Evolutionary conservation across 1,140 invertebrate genomes (phyloP), one percentile per base, ranked within the genome.

Genomic region (Druon quercuslanigerum): DNA sequence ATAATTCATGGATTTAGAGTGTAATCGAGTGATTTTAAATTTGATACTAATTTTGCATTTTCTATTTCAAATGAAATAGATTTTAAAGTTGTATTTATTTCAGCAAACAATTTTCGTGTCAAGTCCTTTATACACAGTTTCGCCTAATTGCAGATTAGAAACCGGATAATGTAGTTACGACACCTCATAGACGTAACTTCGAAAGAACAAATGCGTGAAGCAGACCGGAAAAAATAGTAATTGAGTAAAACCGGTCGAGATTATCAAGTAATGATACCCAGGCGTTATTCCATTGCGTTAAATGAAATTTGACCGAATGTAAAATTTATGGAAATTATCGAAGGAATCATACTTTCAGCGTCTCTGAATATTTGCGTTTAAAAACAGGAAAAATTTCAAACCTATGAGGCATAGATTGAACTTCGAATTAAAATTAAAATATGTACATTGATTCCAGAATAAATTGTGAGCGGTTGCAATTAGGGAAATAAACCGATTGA

Each of bases 141-240:
- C 82, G 82, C 74, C 76, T 79, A 83, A 80, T 82, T 73, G 78
- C 76, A 52, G 46, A 74, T 73, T 74, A 72, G 71, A 80, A 79
- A 84, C 81, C 76, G 76, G 78, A 78, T 79, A 78, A 72, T 76
- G 76, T 78, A 80, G 78, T 72, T 72, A 60, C 72, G 25, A 40
- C 60, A 66, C 60, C 54, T 66, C 40, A 33, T 14, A 40, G 60
- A 66, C 60, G 60, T 66, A 66, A 66, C 60, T 66, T 14, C 13
- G 14, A 66, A 66, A n/a, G 13, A 66, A 66, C 60, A 66, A 56
- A 66, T 3, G 60, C 60, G 25, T 33, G 60, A 40, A 66, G 8
- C 14, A 13, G 60, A 33, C 12, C 13, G 25, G 25, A 66, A 66
- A 66, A 66, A 66, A 66, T 13, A 66, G 14, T 46, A 66, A 66